phyloP scores from a whole-genome alignment of 2,113 vertebrate species.

The Natator depressus region DNA sequence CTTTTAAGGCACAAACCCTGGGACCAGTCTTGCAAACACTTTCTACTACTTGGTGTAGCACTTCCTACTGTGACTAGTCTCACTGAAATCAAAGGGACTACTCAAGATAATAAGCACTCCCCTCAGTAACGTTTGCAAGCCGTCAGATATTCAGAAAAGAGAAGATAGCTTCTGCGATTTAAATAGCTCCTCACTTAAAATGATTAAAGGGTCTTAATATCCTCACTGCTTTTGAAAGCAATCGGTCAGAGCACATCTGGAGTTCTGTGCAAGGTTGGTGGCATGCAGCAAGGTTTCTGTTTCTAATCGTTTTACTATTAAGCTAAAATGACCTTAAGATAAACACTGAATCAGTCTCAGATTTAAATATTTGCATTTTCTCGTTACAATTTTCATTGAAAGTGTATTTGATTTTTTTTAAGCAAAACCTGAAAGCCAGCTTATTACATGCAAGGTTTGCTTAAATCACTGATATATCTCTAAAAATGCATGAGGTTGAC shows the following conservation, averaged over 20 bases:
- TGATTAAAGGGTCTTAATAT: constrained; percentile 25
- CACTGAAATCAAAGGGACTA: background rate
- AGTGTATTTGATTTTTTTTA: background rate
- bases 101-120: background rate
- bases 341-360: constrained; percentile 27
- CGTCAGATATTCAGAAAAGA: background rate
- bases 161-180: background rate
- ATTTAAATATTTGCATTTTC: constrained; percentile 34
- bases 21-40: background rate
- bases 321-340: constrained; percentile 49
- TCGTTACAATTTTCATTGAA: background rate
- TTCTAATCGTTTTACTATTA: constrained; percentile 40
- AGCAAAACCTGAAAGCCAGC: constrained; percentile 41
- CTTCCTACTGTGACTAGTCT: background rate
- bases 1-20: background rate
- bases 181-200: constrained; percentile 38
- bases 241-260: background rate
- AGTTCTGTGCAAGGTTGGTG: background rate
- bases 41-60: background rate
- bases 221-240: constrained; percentile 24
- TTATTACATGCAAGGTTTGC: constrained; percentile 51
- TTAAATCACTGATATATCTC: constrained; percentile 61
- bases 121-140: background rate
- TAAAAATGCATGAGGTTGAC: constrained; percentile 62
- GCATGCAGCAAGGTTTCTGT: constrained; percentile 7